A percentile compares a stretch with the other conserved stretches of the same genome.
These are phyloP conservation scores for Cloeon dipterum DNA, from an alignment of 2,888 invertebrate genomes.

Conservation along the genomic window DNA sequence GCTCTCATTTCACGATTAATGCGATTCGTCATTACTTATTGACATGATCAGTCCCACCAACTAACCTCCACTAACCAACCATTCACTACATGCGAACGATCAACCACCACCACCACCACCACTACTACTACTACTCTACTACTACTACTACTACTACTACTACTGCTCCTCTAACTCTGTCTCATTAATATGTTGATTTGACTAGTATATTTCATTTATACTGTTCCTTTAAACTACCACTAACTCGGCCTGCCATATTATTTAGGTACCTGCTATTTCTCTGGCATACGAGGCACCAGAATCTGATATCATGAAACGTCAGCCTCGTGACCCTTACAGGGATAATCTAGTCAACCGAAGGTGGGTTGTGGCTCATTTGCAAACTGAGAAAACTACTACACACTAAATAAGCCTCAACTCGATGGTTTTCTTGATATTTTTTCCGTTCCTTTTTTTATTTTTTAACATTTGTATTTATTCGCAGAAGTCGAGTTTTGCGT, in stretches of 20 bases:
- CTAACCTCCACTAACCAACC: no score
- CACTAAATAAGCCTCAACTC: background rate
- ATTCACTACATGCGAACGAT: no score
- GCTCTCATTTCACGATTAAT: no score
- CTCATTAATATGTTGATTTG: background rate
- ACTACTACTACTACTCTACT: no score
- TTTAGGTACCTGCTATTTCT: constrained; percentile 26
- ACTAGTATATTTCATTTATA: background rate
- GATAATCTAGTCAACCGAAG: constrained; percentile 31
- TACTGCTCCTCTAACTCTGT: constrained; percentile 1
- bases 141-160: no score
- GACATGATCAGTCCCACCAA: no score
- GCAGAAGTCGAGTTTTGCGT: no score
- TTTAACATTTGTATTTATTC: no score
- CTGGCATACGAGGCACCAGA: constrained; percentile 29
- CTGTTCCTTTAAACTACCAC: constrained; percentile 2
- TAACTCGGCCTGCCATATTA: constrained; percentile 6
- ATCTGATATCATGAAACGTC: constrained; percentile 29
- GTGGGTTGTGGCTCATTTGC: constrained; percentile 10
- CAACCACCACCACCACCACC: no score
- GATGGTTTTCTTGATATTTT: background rate
- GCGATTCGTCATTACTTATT: no score
- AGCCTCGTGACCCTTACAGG: constrained; percentile 23
- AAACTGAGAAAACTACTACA: background rate
- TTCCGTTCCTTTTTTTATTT: background rate